Evolutionary conservation across 2,113 vertebrate species (phyloP).

Genomic region (Corythaeola cristata): DNA sequence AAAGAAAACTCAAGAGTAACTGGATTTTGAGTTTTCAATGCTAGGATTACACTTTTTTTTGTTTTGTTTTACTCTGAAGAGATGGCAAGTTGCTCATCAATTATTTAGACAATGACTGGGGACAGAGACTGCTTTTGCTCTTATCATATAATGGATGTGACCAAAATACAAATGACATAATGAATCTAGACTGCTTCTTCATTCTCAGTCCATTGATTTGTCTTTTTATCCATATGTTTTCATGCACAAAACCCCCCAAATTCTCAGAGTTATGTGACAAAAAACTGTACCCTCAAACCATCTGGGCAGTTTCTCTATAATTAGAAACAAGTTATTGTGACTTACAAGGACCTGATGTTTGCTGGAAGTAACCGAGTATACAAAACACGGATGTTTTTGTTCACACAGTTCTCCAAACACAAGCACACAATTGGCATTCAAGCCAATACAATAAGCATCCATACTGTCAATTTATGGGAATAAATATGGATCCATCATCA

Average conservation of each 20-base stretch:
- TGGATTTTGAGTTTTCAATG: not conserved
- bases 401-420: not conserved
- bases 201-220: not conserved
- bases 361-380: not conserved
- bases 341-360: not conserved
- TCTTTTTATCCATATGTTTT: not conserved
- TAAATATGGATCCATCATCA: not conserved
- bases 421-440: not conserved
- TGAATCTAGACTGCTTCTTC: not conserved
- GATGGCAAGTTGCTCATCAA: not conserved
- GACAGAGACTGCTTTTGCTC: not conserved
- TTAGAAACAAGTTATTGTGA: not conserved
- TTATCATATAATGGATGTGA: not conserved
- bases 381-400: not conserved
- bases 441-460: not conserved
- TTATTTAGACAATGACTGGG: not conserved
- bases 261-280: not conserved
- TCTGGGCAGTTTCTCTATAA: not conserved
- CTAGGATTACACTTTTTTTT: not conserved
- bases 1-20: not conserved
- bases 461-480: not conserved
- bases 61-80: not conserved
- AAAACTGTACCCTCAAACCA: not conserved
- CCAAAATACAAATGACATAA: not conserved
- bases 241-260: not conserved